Evolutionary conservation across 2,888 invertebrate genomes (phyloP), one percentile per base, ranked within the genome.

Genomic region (Norana najaformis): DNA sequence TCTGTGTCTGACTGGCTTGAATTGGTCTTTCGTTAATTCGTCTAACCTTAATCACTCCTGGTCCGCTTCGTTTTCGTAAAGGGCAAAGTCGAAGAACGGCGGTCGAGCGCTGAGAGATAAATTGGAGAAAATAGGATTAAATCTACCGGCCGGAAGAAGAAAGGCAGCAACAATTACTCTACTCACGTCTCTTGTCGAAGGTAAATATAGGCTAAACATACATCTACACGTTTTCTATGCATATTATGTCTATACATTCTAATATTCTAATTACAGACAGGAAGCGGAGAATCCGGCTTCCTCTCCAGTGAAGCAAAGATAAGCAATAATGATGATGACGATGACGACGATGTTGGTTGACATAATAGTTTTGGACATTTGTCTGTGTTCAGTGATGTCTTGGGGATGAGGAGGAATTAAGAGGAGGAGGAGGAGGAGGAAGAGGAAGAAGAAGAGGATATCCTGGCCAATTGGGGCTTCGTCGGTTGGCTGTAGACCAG

Each of bases 71-170:
- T 16, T 39, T 35, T 88, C 41, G 37, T 47, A 18, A 41, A 98
- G 98, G 95, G 99, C 99, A 91, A 99, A 99, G 95, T 99, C 99
- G 95, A 99, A 99, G 96, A 99, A 99, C 95, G 99, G 99, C 85
- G 99, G 99, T 3, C 96, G 99, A 92, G 96, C 99, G 92, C 96
- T 99, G 91, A 96, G 99, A 93, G 99, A 99, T 95, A 99, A 99
- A 95, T 96, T 99, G 95, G 99, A 99, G 95, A 98, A 99, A 95
- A 99, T 99, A 94, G 99, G 99, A 83, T 96, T 99, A 91, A 99
- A 98, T 95, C 96, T 99, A 92, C 99, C 99, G 18, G 99, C 99
- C 35, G 99, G 99, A 18, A 96, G 99, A 93, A 96, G 99, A 96
- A 99, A 99, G 97, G 99, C 99, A 89, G 99, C 99, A 90, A 99